phyloP scores from a whole-genome alignment of 2,888 invertebrate genomes.

The Nowickia ferox region DNA sequence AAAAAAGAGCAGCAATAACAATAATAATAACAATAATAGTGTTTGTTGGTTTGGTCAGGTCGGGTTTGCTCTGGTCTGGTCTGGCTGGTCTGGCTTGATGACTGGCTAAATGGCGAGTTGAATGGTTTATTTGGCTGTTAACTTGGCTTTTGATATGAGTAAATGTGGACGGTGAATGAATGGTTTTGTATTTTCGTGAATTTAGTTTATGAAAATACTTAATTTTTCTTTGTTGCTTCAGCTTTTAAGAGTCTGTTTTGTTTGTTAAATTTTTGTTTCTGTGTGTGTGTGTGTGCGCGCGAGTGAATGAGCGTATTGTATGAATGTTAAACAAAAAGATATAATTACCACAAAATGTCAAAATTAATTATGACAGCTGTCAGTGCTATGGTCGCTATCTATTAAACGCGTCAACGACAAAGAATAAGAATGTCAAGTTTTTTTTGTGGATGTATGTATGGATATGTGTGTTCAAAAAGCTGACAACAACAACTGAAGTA shows the following conservation, averaged over 20 bases:
- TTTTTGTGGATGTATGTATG: constrained; percentile 11
- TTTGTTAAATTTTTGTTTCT: background rate
- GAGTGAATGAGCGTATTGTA: constrained; percentile 38
- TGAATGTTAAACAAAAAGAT: constrained; percentile 75
- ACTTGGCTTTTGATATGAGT: constrained; percentile 44
- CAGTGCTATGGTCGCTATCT: constrained; percentile 78
- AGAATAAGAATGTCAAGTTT: constrained; percentile 66
- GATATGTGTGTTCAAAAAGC: constrained; percentile 51
- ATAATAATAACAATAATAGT: constrained; percentile 54
- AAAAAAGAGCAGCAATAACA: constrained; percentile 45
- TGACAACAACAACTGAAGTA: constrained; percentile 72
- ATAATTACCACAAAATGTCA: constrained; percentile 82
- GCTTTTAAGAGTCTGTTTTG: constrained; percentile 22
- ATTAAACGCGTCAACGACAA: constrained; percentile 73
- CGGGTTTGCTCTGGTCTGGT: constrained; percentile 24
- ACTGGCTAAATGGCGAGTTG: constrained; percentile 41
- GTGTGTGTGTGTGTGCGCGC: constrained; percentile 6
- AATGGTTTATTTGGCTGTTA: constrained; percentile 55
- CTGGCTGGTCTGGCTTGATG: constrained; percentile 46
- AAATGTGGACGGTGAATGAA: constrained; percentile 49
- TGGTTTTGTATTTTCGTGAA: constrained; percentile 42
- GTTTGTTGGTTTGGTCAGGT: constrained; percentile 54
- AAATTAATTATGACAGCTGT: constrained; percentile 84
- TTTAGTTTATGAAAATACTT: constrained; percentile 51
- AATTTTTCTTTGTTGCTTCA: constrained; percentile 36